Base-by-base conservation (phyloP, 2,888 invertebrate species). In the Chrysopilus asiliformis region DNA sequence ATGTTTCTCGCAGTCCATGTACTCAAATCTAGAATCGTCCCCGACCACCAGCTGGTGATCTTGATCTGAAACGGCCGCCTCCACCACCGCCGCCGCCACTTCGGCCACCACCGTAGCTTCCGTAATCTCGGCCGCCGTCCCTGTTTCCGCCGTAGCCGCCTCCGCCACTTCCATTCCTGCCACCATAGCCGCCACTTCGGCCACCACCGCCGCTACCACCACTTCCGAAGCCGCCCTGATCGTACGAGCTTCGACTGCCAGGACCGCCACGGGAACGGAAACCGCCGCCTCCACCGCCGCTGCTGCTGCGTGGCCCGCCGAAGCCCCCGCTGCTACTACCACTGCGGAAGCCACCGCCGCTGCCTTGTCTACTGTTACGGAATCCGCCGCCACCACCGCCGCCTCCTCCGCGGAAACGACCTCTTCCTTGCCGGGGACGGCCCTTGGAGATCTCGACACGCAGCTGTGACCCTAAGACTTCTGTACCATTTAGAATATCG, bases 371-470 rank as follows among this genome's bases (percentile, higher is more conserved):
- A 41, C 50, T 47, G 43, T 60, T 59, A 38, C 68, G 67, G 9
- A 67, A 60, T 44, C 62, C 59, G 16, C 66, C 58, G 35, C 66
- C 58, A 30, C 67, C 64, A 31, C 68, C 64, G 4, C 70, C 64
- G 22, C 66, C 64, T 30, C 70, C 65, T 42, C 74, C 70, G 15
- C 73, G 64, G 50, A 71, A 70, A 46, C 74, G 70, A 41, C 73
- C 65, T 45, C 77, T 71, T 43, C 77, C 71, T 38, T 77, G 76
- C 31, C 83, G 73, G 45, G 81, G 77, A 46, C 82, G 73, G 50
- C 83, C 83, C 48, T 85, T 75, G 39, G 86, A 86, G 51, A 89
- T 78, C 67, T 90, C 89, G 43, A 90, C 89, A 53, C 87, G 73
- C 47, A 90, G 68, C 54, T 86, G 86, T 50, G 83, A 80, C 50